phyloP scores from a whole-genome alignment of 2,797 vertebrate genomes.

The Chelidonichthys spinosus region DNA sequence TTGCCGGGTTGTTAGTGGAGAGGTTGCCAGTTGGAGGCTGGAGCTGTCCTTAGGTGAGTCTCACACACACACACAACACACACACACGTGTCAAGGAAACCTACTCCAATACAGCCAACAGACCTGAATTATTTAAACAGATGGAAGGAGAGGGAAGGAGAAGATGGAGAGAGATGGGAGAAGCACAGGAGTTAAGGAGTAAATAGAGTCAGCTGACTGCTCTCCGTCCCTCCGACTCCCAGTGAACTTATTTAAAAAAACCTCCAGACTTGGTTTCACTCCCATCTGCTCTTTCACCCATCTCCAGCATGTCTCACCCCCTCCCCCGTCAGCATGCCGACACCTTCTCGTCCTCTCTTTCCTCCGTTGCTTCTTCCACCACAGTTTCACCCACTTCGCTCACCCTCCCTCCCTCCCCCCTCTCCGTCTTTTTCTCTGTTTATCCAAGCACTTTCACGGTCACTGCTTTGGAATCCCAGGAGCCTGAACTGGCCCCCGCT shows the following conservation, averaged over 20 bases:
- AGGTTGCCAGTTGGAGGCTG: slow-evolving; percentile 31
- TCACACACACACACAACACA: background rate
- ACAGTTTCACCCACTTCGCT: slow-evolving; percentile 41
- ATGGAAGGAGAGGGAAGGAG: slow-evolving; percentile 42
- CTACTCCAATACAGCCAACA: slow-evolving; percentile 58
- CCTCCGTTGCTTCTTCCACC: slow-evolving; percentile 52
- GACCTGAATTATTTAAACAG: slow-evolving; percentile 77
- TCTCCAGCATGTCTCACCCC: slow-evolving; percentile 68
- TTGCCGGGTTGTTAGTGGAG: slow-evolving; percentile 43
- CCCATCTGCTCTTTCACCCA: slow-evolving; percentile 54
- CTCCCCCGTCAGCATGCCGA: slow-evolving; percentile 54
- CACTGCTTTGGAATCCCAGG: slow-evolving; percentile 88
- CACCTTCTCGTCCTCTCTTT: slow-evolving; percentile 59
- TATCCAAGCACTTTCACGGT: slow-evolving; percentile 91
- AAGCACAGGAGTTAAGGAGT: slow-evolving; percentile 36
- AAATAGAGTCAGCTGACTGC: slow-evolving; percentile 47
- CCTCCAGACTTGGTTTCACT: slow-evolving; percentile 57
- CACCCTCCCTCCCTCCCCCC: background rate
- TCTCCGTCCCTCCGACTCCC: slow-evolving; percentile 50
- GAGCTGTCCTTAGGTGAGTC: slow-evolving; percentile 18
- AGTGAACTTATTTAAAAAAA: slow-evolving; percentile 64
- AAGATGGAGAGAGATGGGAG: slow-evolving; percentile 38
- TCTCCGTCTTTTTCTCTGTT: slow-evolving; percentile 77
- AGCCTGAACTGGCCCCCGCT: slow-evolving; percentile 80
- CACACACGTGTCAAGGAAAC: slow-evolving; percentile 59